Base-by-base conservation (phyloP, 1,140 invertebrate species). In the Drosophila auraria region DNA sequence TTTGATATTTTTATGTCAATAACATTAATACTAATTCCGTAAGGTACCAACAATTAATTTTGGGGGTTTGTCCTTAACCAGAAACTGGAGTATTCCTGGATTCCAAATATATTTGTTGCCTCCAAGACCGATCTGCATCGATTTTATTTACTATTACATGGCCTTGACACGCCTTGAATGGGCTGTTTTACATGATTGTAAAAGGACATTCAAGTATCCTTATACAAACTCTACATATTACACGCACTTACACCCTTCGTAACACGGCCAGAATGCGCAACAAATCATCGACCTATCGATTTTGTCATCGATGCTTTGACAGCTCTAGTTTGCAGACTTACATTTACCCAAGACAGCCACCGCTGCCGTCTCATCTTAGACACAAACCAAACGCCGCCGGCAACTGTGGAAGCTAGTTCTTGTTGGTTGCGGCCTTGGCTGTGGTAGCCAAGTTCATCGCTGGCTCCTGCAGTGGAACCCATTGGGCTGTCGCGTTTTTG, bases 401-500 rank as follows among this genome's bases (percentile, higher is more conserved):
- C 23, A 69, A 23, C 44, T 61, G 65, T 64, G 65, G 63, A 78
- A 63, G 66, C 44, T 82, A 89, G 51, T 89, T 86, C 60, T 86
- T 86, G 17, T 5, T 47, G 78, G 70, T 72, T 77, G 68, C n/a
- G 50, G 62, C 54, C 80, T 90, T 90, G 47, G 79, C 79, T 77
- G 81, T 42, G 44, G 36, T 65, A 40, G 58, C 61, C 72, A 90
- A 91, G 38, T 80, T 90, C 11, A 51, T 82, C 1, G 64, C 73
- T 5, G 83, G 83, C 66, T 92, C 91, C 5, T 92, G 91, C 2
- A 95, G 78, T 20, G 94, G 93, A 17, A 95, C 86, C 94, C 94
- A 95, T 87, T 95, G 94, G 5, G 94, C 94, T 0, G 94, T 94
- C 8, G 94, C 94, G 51, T 94, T 94, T 62, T 94, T 95, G 30